A percentile compares a stretch with the other conserved stretches of the same genome.
phyloP scores from a whole-genome alignment of 2,797 vertebrate species.

The Netta rufina region DNA sequence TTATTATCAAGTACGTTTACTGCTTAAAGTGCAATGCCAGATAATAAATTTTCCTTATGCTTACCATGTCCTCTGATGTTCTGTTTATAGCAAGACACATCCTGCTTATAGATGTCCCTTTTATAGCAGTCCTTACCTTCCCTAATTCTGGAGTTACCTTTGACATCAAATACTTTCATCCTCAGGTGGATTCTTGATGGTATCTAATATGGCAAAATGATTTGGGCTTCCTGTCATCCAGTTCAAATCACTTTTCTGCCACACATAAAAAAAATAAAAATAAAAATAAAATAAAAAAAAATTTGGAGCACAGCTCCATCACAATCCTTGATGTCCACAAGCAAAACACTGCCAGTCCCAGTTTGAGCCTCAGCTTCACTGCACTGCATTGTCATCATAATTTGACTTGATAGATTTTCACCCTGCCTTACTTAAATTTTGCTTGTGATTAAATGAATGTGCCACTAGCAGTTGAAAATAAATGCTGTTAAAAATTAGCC shows the following conservation, averaged over 20 bases:
- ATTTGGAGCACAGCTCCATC: background rate
- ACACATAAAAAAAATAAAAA: background rate
- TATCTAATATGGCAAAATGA: conserved; percentile 54
- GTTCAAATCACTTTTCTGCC: conserved; percentile 40
- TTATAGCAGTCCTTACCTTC: background rate
- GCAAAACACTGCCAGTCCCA: background rate
- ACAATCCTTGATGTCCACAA: background rate
- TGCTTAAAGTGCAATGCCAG: background rate
- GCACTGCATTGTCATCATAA: background rate
- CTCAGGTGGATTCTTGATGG: conserved; percentile 46
- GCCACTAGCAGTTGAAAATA: conserved; percentile 41
- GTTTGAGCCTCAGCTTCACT: background rate
- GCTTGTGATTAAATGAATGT: conserved; percentile 47
- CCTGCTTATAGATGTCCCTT: background rate
- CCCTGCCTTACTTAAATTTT: conserved; percentile 56
- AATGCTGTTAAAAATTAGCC: conserved; percentile 43
- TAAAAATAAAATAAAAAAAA: background rate
- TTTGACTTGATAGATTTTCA: conserved; percentile 36
- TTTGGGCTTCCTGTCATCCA: conserved; percentile 49
- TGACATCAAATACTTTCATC: conserved; percentile 13
- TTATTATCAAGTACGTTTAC: background rate
- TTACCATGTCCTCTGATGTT: background rate
- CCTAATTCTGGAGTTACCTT: background rate
- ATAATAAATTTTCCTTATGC: background rate
- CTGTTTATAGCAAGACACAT: background rate